Evolutionary conservation across 1,140 invertebrate genomes (phyloP), one percentile per base, ranked within the genome.

Genomic region (Agraylea sexmaculata): DNA sequence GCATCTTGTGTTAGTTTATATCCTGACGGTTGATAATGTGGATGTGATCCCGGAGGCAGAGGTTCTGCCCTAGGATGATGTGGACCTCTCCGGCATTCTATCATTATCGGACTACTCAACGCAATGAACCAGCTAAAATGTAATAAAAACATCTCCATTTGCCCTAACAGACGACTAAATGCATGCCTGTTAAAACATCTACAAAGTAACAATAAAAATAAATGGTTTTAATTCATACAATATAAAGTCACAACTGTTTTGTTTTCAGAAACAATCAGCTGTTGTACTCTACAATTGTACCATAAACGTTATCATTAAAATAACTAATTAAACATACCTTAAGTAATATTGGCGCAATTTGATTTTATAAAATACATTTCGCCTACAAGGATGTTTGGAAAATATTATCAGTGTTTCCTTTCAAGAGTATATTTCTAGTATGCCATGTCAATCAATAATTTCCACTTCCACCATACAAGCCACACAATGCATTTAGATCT

Each of bases 31-130:
- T 61, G 68, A 50, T 70, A 67, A 51, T 75, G 73, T 49, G 77
- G 74, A 42, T 71, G 67, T 51, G 74, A 73, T 1, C 66, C 61
- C 0, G 63, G 57, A 21, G 69, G 64, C n/a, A 43, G 21, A 2
- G 61, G 54, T 41, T 70, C 61, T 2, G 75, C 74, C 47, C 68
- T 67, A 0, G 80, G 80, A 62, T 83, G 80, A 59, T 83, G 81
- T 1, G 80, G 80, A n/a, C 81, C 80, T 41, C 78, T 67, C 11
- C 57, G 23, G 15, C 33, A 30, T 23, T 43, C 36, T n/a, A n/a
- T n/a, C n/a, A n/a, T 8, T n/a, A n/a, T 8, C 25, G 25, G 25
- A n/a, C 25, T 19, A 11, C 42, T 34, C 13, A 46, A 19, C 10
- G 39, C 44, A 20, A 45, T 34, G 53, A 50, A 49, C 53, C 54